Percentiles rank a stretch among this genome's conserved stretches.
Evolutionary conservation across 23 tunicate genomes (phyloP).

Genomic region (Diplosoma virens): DNA sequence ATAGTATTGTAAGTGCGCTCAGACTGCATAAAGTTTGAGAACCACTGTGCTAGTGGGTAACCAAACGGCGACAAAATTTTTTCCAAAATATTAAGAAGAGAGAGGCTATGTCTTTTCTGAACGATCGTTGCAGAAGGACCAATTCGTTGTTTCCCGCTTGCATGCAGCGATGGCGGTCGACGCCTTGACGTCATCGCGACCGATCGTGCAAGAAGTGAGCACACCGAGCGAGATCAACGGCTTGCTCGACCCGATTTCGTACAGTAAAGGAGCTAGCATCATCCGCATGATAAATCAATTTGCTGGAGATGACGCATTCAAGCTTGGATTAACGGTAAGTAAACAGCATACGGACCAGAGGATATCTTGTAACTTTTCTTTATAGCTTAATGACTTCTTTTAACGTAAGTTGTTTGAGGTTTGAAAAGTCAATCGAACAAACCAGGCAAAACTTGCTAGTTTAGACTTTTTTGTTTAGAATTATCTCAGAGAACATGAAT

Average conservation of each 20-base stretch:
- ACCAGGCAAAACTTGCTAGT: too few species aligned
- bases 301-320: slow-evolving; percentile 63
- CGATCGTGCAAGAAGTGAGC: slow-evolving; percentile 51
- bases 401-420: too few species aligned
- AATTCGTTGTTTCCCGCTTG: slow-evolving; percentile 42
- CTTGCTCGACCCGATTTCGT: slow-evolving; percentile 58
- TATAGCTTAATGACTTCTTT: too few species aligned
- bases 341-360: too few species aligned
- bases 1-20: too few species aligned
- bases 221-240: slow-evolving; percentile 54
- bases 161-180: slow-evolving; percentile 56
- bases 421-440: too few species aligned
- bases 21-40: too few species aligned
- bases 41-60: too few species aligned
- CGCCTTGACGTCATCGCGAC: slow-evolving; percentile 67
- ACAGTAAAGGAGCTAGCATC: slow-evolving; percentile 72
- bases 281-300: slow-evolving; percentile 69
- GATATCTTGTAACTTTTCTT: too few species aligned
- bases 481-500: slow-evolving; percentile 29
- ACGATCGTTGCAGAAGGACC: slow-evolving; percentile 53
- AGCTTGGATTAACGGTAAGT: slow-evolving; percentile 53
- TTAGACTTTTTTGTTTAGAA: slow-evolving; percentile 23
- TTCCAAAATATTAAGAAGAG: too few species aligned
- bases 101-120: not conserved
- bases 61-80: too few species aligned